Base-by-base conservation (phyloP, 1,140 invertebrate genomes). In the Conus ventricosus region DNA sequence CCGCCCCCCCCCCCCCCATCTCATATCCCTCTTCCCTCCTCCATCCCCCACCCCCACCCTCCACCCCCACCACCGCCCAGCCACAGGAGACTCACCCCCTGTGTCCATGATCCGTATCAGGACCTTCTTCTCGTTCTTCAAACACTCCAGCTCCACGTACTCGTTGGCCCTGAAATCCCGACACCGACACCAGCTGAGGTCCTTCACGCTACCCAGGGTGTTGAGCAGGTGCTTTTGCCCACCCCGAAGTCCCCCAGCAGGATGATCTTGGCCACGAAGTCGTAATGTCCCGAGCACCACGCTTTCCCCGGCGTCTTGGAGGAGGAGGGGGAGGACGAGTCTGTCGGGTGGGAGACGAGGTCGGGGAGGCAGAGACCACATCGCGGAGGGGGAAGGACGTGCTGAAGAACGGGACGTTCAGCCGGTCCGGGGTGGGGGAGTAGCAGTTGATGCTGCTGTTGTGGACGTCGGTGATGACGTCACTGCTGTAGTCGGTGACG, bases 211-310 rank as follows among this genome's bases (percentile, higher is more conserved):
- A 53, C 86, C 60, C 27, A 92, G 88, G 10, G 90, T 84, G 15
- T 54, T 60, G 1, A 92, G 89, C 17, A 92, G 80, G 88, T 80
- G 11, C 90, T 91, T 81, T 92, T 92, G 15, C 92, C 92, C 17
- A 92, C 92, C 54, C 90, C 87, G 82, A 85, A 89, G 55, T 92
- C 90, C 11, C 92, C 92, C 5, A 91, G 84, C 15, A 92, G 27
- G 23, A 92, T 90, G 25, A 91, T 63, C 89, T 91, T 92, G 4
- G 90, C 81, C 8, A 80, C 76, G 55, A 88, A 84, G 76, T 90
- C 91, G 75, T 84, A 88, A 17, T 27, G 15, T 5, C 54, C n/a
- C 20, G 71, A 80, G 71, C 53, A 57, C 60, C 27, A 11, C 25
- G 54, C 15, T n/a, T 80, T n/a, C 5, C 51, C 25, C 4, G 84